Percentiles rank a stretch among this genome's conserved stretches.
phyloP scores from a whole-genome alignment of 2,113 vertebrate genomes.

The Arenaria interpres region DNA sequence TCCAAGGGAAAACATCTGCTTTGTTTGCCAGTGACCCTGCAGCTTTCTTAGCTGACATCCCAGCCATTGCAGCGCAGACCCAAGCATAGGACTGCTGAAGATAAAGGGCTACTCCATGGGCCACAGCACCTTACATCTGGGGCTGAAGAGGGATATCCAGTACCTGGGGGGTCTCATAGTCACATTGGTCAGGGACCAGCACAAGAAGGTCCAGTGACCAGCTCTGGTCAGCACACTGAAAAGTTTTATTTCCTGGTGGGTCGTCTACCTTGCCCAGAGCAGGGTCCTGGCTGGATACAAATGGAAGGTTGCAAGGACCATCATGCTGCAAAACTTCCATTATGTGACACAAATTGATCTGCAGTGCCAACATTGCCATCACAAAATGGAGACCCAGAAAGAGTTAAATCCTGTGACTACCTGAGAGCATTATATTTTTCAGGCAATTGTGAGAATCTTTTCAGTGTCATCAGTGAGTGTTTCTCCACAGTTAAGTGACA shows the following conservation, averaged over 20 bases:
- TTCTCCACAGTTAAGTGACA: neutral
- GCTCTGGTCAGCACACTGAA: neutral
- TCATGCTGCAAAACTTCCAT: neutral
- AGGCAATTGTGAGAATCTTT: neutral
- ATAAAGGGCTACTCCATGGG: neutral
- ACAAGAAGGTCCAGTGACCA: neutral
- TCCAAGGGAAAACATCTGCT: neutral
- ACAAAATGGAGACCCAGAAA: neutral
- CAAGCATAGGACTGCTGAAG: neutral
- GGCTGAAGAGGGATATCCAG: neutral
- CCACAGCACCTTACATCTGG: neutral
- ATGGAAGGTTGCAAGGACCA: neutral
- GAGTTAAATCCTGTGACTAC: neutral
- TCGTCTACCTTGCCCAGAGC: neutral
- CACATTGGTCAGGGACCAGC: neutral
- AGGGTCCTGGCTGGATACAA: neutral
- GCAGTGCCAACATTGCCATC: neutral
- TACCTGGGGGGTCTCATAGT: neutral
- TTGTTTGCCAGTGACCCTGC: neutral
- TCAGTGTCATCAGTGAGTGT: neutral
- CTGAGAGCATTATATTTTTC: neutral
- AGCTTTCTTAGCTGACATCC: neutral
- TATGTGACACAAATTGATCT: neutral
- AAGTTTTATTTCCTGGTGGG: neutral
- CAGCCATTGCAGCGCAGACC: neutral